Percentiles rank a stretch among this genome's conserved stretches.
Conservation (phyloP, 2,113 vertebrate species). For the Elachura formosa region DNA sequence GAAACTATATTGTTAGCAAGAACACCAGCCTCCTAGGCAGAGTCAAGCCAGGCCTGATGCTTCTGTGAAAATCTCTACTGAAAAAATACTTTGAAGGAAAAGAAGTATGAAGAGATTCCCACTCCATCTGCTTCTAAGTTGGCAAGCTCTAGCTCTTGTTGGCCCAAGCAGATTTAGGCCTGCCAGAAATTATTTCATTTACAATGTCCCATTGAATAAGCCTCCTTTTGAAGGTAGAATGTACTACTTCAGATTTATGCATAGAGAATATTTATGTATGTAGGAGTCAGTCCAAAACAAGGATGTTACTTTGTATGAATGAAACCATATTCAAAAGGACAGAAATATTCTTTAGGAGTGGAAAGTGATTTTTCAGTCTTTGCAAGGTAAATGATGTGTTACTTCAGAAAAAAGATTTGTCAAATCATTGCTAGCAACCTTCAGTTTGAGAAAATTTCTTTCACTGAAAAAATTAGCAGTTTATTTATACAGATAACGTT, state of each 20-base stretch:
- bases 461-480: background rate
- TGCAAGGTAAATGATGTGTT: background rate
- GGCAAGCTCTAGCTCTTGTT: background rate
- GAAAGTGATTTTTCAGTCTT: background rate
- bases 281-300: background rate
- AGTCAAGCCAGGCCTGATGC: background rate
- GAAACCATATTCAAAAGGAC: background rate
- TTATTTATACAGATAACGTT: background rate
- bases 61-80: background rate
- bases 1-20: background rate
- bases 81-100: background rate
- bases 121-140: background rate
- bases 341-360: background rate
- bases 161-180: background rate
- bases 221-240: background rate
- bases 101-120: background rate
- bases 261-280: background rate
- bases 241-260: background rate
- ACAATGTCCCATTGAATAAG: background rate
- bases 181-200: constrained; percentile 18
- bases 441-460: background rate
- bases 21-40: background rate
- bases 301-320: background rate
- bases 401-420: background rate
- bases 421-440: background rate